Evolutionary conservation across 2,113 vertebrate genomes (phyloP).

Genomic region (Upupa epops): DNA sequence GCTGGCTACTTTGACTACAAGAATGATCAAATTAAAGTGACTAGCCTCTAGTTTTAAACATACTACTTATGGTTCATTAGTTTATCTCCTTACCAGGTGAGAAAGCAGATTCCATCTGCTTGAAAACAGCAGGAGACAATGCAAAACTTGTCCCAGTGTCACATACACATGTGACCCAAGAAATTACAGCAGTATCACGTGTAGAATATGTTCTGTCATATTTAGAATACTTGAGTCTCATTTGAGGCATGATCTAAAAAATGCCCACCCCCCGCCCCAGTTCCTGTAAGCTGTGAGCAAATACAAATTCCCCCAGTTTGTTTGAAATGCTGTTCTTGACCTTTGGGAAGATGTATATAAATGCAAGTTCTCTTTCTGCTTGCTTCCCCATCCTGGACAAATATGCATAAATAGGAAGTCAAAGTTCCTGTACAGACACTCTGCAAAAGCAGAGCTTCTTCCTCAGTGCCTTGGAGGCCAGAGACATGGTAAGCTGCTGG

Average conservation of each 20-base stretch:
- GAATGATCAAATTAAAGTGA: not conserved
- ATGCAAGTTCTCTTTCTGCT: constrained; percentile 55
- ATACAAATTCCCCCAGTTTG: constrained; percentile 51
- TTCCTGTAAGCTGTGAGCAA: constrained; percentile 27
- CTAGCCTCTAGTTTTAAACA: not conserved
- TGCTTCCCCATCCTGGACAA: constrained; percentile 58
- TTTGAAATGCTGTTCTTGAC: constrained; percentile 55
- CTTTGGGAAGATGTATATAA: constrained; percentile 60
- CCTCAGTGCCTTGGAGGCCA: not conserved
- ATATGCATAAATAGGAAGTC: constrained; percentile 69
- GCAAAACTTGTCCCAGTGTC: not conserved
- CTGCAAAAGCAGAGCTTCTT: constrained; percentile 37
- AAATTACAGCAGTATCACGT: not conserved
- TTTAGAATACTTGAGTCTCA: not conserved
- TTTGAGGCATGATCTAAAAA: not conserved
- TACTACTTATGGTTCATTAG: not conserved
- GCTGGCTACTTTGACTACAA: not conserved
- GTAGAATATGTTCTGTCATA: not conserved
- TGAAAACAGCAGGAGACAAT: not conserved
- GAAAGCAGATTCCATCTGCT: not conserved
- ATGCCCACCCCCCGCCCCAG: not conserved
- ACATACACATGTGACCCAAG: not conserved
- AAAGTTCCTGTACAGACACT: constrained; percentile 60
- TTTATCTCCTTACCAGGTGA: not conserved
- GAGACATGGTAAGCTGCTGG: constrained; percentile 38